Conservation (phyloP, 2,797 vertebrate species). For the Eupleurogrammus muticus region DNA sequence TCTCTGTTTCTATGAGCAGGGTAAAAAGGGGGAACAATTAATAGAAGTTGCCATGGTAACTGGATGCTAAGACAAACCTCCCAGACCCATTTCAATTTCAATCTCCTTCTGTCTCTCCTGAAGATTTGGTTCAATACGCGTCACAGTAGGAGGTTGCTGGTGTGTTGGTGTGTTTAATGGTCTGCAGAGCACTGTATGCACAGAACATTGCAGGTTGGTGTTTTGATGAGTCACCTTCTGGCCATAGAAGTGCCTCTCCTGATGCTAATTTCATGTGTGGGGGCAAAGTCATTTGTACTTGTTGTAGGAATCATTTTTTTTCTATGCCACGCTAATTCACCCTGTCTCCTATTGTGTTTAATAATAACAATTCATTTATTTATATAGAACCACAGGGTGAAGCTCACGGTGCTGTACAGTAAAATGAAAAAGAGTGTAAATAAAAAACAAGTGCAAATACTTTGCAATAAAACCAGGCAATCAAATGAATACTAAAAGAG, state of each 20-base stretch:
- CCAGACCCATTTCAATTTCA: slow-evolving; percentile 38
- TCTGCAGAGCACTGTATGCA: too few relatives aligned
- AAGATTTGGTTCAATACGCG: slow-evolving; percentile 33
- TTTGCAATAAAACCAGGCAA: too few relatives aligned
- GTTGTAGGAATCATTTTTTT: not conserved
- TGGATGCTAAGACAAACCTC: slow-evolving; percentile 50
- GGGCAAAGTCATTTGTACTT: not conserved
- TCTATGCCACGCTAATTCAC: not conserved
- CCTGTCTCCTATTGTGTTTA: not conserved
- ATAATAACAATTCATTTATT: too few relatives aligned
- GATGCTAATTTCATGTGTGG: not conserved
- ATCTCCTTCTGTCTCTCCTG: not conserved
- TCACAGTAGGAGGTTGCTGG: not conserved
- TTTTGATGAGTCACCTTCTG: not conserved
- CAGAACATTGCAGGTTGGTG: not conserved
- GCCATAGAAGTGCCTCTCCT: not conserved
- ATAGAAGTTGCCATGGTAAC: slow-evolving; percentile 74
- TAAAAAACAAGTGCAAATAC: too few relatives aligned
- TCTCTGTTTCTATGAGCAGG: slow-evolving; percentile 32
- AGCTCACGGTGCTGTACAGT: too few relatives aligned
- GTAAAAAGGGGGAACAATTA: slow-evolving; percentile 60
- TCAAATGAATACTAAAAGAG: too few relatives aligned
- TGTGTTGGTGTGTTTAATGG: not conserved
- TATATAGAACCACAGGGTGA: too few relatives aligned
- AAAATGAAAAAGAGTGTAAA: too few relatives aligned